A percentile compares a stretch with the other conserved stretches of the same genome.
Evolutionary conservation across 2,888 invertebrate species (phyloP).

Genomic region (Troilus luridus): DNA sequence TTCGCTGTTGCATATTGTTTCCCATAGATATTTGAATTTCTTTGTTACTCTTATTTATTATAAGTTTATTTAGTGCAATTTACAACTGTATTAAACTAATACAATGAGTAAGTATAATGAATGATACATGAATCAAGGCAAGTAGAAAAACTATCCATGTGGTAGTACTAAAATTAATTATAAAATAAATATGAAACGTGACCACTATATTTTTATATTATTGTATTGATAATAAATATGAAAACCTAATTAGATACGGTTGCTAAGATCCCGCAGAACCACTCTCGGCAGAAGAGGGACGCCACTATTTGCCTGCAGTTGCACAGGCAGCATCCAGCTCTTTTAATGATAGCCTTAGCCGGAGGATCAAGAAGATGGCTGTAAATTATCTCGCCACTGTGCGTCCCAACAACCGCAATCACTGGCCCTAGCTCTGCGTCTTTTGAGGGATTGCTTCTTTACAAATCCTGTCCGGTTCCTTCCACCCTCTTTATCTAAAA

Average conservation of each 20-base stretch:
- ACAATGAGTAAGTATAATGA: too few relatives aligned
- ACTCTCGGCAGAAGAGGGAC: background rate
- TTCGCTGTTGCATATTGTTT: too few relatives aligned
- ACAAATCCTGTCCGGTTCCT: background rate
- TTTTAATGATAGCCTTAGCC: background rate
- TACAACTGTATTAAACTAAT: too few relatives aligned
- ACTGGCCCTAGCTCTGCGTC: background rate
- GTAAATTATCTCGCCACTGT: conserved; percentile 30
- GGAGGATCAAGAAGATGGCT: background rate
- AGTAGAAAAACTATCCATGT: too few relatives aligned
- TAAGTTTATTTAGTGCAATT: too few relatives aligned
- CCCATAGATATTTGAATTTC: too few relatives aligned
- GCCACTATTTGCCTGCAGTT: background rate
- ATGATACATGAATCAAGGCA: too few relatives aligned
- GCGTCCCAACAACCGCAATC: conserved; percentile 10
- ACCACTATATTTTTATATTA: too few relatives aligned
- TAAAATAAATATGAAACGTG: too few relatives aligned
- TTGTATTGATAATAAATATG: too few relatives aligned
- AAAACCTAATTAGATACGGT: background rate
- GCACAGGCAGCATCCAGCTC: background rate
- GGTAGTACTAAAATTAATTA: too few relatives aligned
- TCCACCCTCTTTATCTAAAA: background rate
- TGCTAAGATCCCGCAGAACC: background rate
- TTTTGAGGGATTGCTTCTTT: background rate
- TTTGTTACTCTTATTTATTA: too few relatives aligned